phyloP scores from a whole-genome alignment of 2,888 invertebrate genomes.

The Agrilus biguttatus region DNA sequence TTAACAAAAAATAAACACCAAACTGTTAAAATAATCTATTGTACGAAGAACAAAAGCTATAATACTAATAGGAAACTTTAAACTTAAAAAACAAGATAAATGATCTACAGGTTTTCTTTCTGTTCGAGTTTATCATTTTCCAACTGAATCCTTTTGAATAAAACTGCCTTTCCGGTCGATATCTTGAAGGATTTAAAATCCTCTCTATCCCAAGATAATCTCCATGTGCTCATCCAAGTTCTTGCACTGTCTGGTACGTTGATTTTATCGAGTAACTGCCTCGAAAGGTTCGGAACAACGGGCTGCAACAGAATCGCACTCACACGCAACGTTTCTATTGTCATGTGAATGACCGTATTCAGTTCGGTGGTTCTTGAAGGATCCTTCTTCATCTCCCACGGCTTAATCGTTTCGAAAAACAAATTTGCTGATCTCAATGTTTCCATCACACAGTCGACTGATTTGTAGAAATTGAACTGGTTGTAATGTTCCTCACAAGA shows the following conservation, averaged over 20 bases:
- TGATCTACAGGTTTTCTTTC: neutral
- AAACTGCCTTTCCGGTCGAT: conserved; percentile 14
- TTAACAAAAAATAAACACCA: no score
- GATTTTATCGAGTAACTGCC: conserved; percentile 56
- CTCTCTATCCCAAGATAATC: conserved; percentile 18
- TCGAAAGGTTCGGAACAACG: conserved; percentile 60
- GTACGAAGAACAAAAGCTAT: neutral
- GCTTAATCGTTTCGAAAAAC: conserved; percentile 74
- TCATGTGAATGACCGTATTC: conserved; percentile 62
- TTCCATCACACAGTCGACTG: conserved; percentile 60
- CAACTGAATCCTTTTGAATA: conserved; percentile 23
- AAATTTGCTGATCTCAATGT: conserved; percentile 66
- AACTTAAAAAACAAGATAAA: neutral
- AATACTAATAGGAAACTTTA: neutral
- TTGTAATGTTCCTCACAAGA: conserved; percentile 54
- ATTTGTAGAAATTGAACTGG: conserved; percentile 69
- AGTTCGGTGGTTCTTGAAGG: conserved; percentile 34
- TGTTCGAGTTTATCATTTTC: conserved; percentile 11
- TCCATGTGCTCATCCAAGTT: conserved; percentile 34
- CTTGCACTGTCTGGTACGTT: conserved; percentile 33
- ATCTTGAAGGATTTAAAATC: conserved; percentile 16
- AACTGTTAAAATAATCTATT: neutral
- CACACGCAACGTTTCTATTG: conserved; percentile 73
- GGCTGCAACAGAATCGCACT: conserved; percentile 72
- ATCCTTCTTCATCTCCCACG: conserved; percentile 72